A percentile compares a stretch with the other conserved stretches of the same genome.
Evolutionary conservation across 1,140 invertebrate genomes (phyloP).

Genomic region (Diabrotica virgifera): DNA sequence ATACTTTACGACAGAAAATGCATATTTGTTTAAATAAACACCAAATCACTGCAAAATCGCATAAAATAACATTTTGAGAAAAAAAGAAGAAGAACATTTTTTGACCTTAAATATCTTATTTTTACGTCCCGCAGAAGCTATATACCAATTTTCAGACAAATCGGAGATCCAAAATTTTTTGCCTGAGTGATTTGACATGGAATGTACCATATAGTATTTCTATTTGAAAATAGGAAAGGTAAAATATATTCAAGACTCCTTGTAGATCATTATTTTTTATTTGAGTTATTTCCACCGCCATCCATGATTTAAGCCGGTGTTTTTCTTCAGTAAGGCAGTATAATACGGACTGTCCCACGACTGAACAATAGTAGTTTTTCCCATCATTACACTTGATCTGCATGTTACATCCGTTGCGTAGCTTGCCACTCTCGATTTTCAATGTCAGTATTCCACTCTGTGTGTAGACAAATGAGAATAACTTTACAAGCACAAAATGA

Average conservation of each 20-base stretch:
- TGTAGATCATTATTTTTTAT: slow-evolving; percentile 27
- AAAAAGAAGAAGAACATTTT: too few relatives aligned
- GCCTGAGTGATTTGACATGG: too few relatives aligned
- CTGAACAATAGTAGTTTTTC: slow-evolving; percentile 42
- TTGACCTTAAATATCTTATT: too few relatives aligned
- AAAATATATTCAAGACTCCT: slow-evolving; percentile 29
- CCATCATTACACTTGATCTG: slow-evolving; percentile 48
- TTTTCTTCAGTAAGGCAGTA: slow-evolving; percentile 45
- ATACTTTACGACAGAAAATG: too few relatives aligned
- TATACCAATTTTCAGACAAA: too few relatives aligned
- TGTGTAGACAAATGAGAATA: slow-evolving; percentile 23
- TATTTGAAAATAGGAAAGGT: too few relatives aligned
- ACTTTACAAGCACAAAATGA: slow-evolving; percentile 3
- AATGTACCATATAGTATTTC: too few relatives aligned
- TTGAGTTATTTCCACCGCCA: slow-evolving; percentile 33
- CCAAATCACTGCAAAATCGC: too few relatives aligned
- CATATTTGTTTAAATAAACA: too few relatives aligned
- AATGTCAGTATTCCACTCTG: slow-evolving; percentile 37
- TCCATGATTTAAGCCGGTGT: slow-evolving; percentile 41
- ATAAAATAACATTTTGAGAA: too few relatives aligned
- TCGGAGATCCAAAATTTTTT: too few relatives aligned
- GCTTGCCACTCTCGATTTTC: slow-evolving; percentile 43
- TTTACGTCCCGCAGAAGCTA: too few relatives aligned
- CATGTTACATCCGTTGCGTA: slow-evolving; percentile 44
- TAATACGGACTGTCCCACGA: slow-evolving; percentile 45